Evolutionary conservation across 2,797 vertebrate species (phyloP), one percentile per base, ranked within the genome.

Genomic region (Rhincodon typus): DNA sequence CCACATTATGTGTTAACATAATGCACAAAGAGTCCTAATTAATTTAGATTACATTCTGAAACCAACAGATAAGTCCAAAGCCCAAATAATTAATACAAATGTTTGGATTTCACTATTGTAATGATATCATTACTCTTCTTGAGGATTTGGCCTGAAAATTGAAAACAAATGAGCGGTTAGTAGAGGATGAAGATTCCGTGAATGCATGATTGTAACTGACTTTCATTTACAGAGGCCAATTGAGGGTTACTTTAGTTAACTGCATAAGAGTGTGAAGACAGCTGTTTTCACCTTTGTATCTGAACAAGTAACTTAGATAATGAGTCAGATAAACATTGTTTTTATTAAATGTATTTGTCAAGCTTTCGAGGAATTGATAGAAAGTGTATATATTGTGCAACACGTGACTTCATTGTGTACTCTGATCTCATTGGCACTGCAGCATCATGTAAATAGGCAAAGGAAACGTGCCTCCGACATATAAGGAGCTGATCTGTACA

Each of bases 11-110:
- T 93, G 90, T 19, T 93, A n/a, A 93, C 90, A 93, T 42, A 69
- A 27, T 21, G 69, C n/a, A 69, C n/a, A 93, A 69, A 25, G 66
- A 66, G 90, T 2, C 90, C 90, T 66, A 93, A 93, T 93, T 93
- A 93, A 93, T 93, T 69, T 93, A 93, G 90, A 93, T 93, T 93
- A 69, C 66, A 93, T 93, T 93, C 90, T 69, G 66, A 93, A 69
- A 42, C 90, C 21, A 93, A 69, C 66, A 69, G 90, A 93, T 93
- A 93, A 93, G 90, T 67, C 90, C 42, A 69, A 93, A n/a, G 66
- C 66, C 67, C 66, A 93, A 93, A 69, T 93, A 69, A 93, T 93
- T 69, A 69, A 93, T 67, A 69, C 38, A 84, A 84, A 23, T n/a
- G 3, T 42, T 93, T 93, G 90, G 67, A 30, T 69, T 93, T 67